phyloP scores from a whole-genome alignment of 1,140 invertebrate species.

The Atopsyche davidsoni region DNA sequence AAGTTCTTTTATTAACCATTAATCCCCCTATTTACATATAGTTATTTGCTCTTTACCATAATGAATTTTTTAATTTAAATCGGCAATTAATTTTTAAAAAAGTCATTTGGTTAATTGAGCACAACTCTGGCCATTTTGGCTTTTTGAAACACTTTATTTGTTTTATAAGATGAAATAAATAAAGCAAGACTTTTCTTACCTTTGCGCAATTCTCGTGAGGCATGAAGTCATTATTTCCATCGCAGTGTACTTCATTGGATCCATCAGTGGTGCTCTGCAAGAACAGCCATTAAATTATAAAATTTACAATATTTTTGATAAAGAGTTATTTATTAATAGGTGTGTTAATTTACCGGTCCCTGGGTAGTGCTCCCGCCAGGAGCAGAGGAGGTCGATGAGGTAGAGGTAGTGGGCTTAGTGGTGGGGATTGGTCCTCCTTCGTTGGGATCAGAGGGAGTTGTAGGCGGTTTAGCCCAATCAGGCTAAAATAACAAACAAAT shows the following conservation, averaged over 20 bases:
- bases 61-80: background rate
- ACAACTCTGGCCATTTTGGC: no score
- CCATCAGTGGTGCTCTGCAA: slow-evolving; percentile 15
- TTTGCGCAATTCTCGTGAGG: slow-evolving; percentile 55
- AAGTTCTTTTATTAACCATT: no score
- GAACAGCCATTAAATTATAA: background rate
- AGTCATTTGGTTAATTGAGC: no score
- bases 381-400: slow-evolving; percentile 14
- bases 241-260: slow-evolving; percentile 43
- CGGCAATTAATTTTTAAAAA: background rate
- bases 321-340: background rate
- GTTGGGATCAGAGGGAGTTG: slow-evolving; percentile 48
- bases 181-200: slow-evolving; percentile 36
- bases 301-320: background rate
- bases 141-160: no score
- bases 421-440: slow-evolving; percentile 33
- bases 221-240: slow-evolving; percentile 50
- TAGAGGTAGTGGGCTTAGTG: slow-evolving; percentile 31
- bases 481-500: slow-evolving; percentile 45
- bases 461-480: slow-evolving; percentile 63
- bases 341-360: background rate
- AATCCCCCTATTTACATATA: no score
- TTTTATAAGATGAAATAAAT: no score
- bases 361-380: slow-evolving; percentile 2
- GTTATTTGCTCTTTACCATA: background rate